Base-by-base conservation (phyloP, 2,113 vertebrate genomes). In the Genyomyrus donnyi region DNA sequence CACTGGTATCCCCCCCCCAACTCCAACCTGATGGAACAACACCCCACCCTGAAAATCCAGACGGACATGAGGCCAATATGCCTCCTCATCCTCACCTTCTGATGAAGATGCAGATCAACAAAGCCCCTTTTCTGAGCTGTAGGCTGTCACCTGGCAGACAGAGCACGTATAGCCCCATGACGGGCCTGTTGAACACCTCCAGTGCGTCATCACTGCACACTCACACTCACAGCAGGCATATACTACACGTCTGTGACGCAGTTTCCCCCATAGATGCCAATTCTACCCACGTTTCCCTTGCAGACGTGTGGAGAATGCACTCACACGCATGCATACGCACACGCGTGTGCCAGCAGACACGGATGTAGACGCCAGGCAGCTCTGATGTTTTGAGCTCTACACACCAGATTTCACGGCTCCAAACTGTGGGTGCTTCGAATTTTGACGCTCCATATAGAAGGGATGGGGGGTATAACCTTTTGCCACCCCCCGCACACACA, bases 231-330 rank as follows among this genome's bases (percentile, higher is more conserved):
- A 91, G 90, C 91, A 91, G 92, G 93, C 93, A 92, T 91, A 94
- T 94, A 92, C 91, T 92, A 89, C 85, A 90, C 90, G 49, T 91
- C 93, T 91, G 84, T 91, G 89, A 91, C 87, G 93, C 93, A 94
- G 93, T 95, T 95, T 95, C 90, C 93, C 94, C 90, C 95, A 91
- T 93, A 95, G 94, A 92, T 93, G 94, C 94, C 93, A 94, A 95
- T 96, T 96, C 93, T 93, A 95, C 95, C 92, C 93, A 93, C 93
- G 92, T 93, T 95, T 92, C 92, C 94, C 93, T 91, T 93, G 94
- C 86, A 93, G 91, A 94, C 93, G 1, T 52, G 27, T 19, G 21
- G 21, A 53, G 21, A n/a, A 46, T 46, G 45, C 42, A 21, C 19
- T 48, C 80, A 84, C 80, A 45, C 42, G 17, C 80, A 84, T 2